These are phyloP conservation scores for Achatina immaculata DNA, from an alignment of 1,140 invertebrate species.

Conservation along the genomic window DNA sequence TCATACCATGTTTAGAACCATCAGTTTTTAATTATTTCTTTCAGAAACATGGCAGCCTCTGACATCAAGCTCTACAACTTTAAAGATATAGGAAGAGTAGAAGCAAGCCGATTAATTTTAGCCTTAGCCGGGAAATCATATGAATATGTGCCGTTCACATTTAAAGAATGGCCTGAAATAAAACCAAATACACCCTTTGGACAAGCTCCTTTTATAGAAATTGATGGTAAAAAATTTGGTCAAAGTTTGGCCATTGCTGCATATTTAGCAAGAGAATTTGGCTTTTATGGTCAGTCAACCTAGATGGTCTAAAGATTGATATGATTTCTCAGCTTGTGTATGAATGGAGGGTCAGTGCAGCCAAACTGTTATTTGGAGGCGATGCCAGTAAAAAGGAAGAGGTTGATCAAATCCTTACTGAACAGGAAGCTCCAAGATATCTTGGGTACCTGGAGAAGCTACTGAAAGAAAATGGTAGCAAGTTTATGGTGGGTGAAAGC, in stretches of 20 bases:
- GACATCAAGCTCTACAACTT: background rate
- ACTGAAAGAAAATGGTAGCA: slow-evolving; percentile 30
- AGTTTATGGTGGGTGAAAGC: slow-evolving; percentile 21
- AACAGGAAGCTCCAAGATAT: slow-evolving; percentile 22
- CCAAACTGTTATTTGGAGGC: background rate
- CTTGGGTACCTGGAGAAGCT: slow-evolving; percentile 31
- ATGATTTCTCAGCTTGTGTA: background rate
- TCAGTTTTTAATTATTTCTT: too few relatives aligned
- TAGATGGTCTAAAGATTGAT: background rate
- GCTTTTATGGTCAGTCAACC: background rate
- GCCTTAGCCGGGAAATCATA: background rate
- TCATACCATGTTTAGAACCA: too few relatives aligned
- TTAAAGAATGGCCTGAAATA: background rate
- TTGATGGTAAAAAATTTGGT: slow-evolving; percentile 16
- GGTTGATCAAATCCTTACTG: background rate
- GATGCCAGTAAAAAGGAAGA: background rate
- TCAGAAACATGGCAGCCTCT: slow-evolving; percentile 7
- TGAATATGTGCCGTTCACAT: background rate
- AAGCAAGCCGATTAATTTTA: background rate
- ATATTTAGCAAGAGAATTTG: background rate
- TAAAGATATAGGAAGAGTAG: background rate
- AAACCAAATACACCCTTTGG: slow-evolving; percentile 1
- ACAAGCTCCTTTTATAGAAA: background rate
- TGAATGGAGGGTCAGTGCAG: background rate
- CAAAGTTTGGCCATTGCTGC: slow-evolving; percentile 5